phyloP scores from a whole-genome alignment of 2,797 vertebrate genomes.

The Myripristis murdjan region DNA sequence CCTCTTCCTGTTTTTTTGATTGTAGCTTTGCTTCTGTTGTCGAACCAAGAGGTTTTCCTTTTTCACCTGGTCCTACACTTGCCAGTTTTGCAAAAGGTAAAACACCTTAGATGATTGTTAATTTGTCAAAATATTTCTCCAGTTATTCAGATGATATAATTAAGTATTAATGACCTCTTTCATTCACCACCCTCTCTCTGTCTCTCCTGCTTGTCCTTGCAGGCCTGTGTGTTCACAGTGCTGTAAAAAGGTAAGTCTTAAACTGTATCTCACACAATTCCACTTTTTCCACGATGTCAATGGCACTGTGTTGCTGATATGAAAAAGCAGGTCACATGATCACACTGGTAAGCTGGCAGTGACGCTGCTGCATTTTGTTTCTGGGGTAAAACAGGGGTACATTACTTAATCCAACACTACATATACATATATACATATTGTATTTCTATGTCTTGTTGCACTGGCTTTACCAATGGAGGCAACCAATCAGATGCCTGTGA shows the following conservation, averaged over 20 bases:
- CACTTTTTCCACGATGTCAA: background rate
- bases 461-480: too few relatives aligned
- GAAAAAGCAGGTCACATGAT: too few relatives aligned
- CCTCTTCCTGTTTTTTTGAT: constrained; percentile 2
- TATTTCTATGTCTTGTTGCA: too few relatives aligned
- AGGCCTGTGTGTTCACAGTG: constrained; percentile 99
- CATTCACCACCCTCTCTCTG: background rate
- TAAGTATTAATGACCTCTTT: background rate
- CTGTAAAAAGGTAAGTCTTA: constrained; percentile 93
- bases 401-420: too few relatives aligned
- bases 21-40: constrained; percentile 98
- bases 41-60: constrained; percentile 96
- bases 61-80: constrained; percentile 98
- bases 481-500: too few relatives aligned
- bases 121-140: background rate
- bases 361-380: too few relatives aligned
- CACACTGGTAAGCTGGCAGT: too few relatives aligned
- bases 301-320: too few relatives aligned
- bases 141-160: background rate
- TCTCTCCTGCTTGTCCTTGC: constrained; percentile 37
- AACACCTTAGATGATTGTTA: background rate
- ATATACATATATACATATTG: too few relatives aligned
- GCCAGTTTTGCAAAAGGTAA: constrained; percentile 99
- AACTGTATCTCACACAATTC: background rate
- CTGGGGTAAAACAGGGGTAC: too few relatives aligned